Evolutionary conservation across 2,113 vertebrate genomes (phyloP).

Genomic region (Sceloporus undulatus): DNA sequence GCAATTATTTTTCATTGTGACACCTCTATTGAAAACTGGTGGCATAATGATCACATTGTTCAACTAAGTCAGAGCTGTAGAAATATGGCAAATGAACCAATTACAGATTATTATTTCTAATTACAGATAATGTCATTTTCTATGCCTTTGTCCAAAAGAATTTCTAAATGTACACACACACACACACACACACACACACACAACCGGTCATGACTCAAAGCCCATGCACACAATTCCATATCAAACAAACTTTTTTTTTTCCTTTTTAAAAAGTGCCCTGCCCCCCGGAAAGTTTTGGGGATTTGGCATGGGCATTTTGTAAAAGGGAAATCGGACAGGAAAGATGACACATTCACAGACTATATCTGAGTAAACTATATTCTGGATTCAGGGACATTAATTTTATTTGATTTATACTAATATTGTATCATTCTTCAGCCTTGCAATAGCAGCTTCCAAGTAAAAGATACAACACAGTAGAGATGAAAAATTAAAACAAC

Average conservation of each 20-base stretch:
- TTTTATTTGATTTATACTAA: background rate
- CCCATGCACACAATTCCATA: constrained; percentile 23
- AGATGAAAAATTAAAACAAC: background rate
- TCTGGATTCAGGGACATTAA: background rate
- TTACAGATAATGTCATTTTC: constrained; percentile 87
- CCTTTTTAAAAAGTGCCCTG: background rate
- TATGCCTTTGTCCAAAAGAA: constrained; percentile 83
- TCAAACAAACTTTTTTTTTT: background rate
- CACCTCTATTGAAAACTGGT: constrained; percentile 87
- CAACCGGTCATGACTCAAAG: constrained; percentile 9
- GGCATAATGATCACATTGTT: constrained; percentile 88
- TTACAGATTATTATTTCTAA: constrained; percentile 89
- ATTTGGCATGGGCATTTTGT: background rate
- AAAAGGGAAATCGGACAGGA: background rate
- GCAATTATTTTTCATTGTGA: constrained; percentile 92
- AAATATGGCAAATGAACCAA: constrained; percentile 89
- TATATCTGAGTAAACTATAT: background rate
- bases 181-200: constrained; percentile 63
- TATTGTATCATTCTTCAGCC: background rate
- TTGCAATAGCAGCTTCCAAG: background rate
- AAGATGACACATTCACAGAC: background rate
- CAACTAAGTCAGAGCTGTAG: constrained; percentile 86
- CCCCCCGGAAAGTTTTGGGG: background rate
- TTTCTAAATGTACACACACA: constrained; percentile 68
- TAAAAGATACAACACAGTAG: background rate